phyloP scores from a whole-genome alignment of 92 coral and sea anemone species.

The Pocillopora meandrina region DNA sequence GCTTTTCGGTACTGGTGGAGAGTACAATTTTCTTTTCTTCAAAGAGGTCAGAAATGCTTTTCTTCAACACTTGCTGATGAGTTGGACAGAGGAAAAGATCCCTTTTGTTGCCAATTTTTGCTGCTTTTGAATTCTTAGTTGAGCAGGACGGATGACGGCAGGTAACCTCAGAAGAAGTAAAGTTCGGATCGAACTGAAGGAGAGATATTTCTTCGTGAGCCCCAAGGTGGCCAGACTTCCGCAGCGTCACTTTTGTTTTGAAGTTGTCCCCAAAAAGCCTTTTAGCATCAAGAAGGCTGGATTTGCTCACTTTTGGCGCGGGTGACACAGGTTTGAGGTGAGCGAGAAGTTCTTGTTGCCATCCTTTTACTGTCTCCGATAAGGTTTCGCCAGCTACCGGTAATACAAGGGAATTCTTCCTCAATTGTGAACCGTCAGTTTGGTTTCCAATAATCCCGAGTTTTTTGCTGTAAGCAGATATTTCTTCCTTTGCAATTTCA shows the following conservation, averaged over 20 bases:
- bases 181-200: slow-evolving; percentile 69
- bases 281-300: slow-evolving; percentile 22
- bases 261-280: slow-evolving; percentile 38
- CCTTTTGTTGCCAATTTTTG: slow-evolving; percentile 17
- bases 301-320: slow-evolving; percentile 23
- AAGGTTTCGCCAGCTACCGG: neutral
- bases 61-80: slow-evolving; percentile 46
- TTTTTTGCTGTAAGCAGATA: neutral
- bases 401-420: neutral
- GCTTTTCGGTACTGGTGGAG: slow-evolving; percentile 11
- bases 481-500: slow-evolving; percentile 12
- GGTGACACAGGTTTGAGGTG: slow-evolving; percentile 12
- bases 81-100: slow-evolving; percentile 71
- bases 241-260: slow-evolving; percentile 14
- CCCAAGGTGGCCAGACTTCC: slow-evolving; percentile 22
- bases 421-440: neutral
- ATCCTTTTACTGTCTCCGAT: slow-evolving; percentile 2
- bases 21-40: slow-evolving; percentile 33
- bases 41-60: slow-evolving; percentile 38
- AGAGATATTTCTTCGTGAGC: slow-evolving; percentile 46
- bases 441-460: slow-evolving; percentile 7
- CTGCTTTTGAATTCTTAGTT: slow-evolving; percentile 26
- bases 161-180: slow-evolving; percentile 35
- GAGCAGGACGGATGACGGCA: slow-evolving; percentile 68
- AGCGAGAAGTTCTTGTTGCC: neutral